Conservation (phyloP, 2,113 vertebrate genomes). For the Pollachius pollachius region DNA sequence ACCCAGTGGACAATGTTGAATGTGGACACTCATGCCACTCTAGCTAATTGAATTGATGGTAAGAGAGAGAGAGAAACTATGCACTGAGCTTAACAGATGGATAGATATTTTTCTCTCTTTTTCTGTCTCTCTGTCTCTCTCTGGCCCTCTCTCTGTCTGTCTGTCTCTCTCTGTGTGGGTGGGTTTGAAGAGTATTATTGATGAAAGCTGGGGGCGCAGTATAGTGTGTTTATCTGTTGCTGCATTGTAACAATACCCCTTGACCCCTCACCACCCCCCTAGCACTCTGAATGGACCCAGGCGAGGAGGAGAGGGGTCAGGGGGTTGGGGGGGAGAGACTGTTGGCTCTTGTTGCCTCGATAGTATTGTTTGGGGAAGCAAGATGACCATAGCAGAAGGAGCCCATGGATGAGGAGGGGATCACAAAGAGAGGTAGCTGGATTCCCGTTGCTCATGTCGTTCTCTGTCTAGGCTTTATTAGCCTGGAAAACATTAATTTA, state of each 20-base stretch:
- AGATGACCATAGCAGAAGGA: slow-evolving; percentile 55
- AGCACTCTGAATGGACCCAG: slow-evolving; percentile 8
- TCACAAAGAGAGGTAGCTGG: no score
- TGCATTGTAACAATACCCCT: slow-evolving; percentile 41
- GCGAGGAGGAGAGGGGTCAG: slow-evolving; percentile 2
- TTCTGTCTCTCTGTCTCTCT: slow-evolving; percentile 23
- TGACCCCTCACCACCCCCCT: slow-evolving; percentile 9
- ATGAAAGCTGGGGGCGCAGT: slow-evolving; percentile 12
- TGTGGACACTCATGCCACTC: no score
- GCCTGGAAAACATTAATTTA: no score
- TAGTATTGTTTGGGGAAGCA: slow-evolving; percentile 50
- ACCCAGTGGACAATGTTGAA: slow-evolving; percentile 7
- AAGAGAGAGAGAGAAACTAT: no score
- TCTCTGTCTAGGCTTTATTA: no score
- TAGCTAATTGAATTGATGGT: no score
- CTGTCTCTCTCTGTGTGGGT: slow-evolving; percentile 16
- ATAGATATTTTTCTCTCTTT: slow-evolving; percentile 7
- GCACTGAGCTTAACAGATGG: slow-evolving; percentile 23
- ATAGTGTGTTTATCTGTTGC: slow-evolving; percentile 28
- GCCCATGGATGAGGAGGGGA: background rate
- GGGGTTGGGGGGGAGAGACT: slow-evolving; percentile 40
- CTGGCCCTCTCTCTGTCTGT: slow-evolving; percentile 19
- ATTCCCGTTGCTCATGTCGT: no score
- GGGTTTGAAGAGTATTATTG: no score
- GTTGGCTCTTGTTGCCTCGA: slow-evolving; percentile 21